Base-by-base conservation (phyloP, 1,140 invertebrate species). In the Wiebesia pumilae region DNA sequence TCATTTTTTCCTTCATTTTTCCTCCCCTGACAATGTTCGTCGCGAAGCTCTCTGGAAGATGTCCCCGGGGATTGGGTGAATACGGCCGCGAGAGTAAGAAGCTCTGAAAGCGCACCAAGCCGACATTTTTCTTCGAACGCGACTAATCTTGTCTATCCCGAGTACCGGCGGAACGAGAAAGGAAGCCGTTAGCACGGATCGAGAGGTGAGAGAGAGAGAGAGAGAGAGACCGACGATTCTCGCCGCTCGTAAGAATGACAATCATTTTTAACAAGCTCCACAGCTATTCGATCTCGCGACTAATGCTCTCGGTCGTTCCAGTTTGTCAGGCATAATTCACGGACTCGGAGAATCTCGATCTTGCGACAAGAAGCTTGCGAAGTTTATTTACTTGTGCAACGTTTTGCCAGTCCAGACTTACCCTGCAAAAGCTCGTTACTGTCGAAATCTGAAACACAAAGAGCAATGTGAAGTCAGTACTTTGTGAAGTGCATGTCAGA, bases 351-450 rank as follows among this genome's bases (percentile, higher is more conserved):
- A 73, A 40, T 73, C 14, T 73, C 71, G 33, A 30, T 33, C 30
- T 10, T 10, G 67, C 30, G 43, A 40, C 6, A 16, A 38, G 21
- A 75, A n/a, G 40, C 86, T 78, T 47, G 35, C 51, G n/a, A 65
- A 80, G 78, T 81, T 75, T 71, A 54, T 83, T 43, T 62, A 67
- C 65, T 84, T 21, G 7, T 47, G 30, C 58, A 27, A 27, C 30
- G 62, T 27, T 19, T 21, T 30, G 27, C 27, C 40, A 10, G 21
- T 35, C 9, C 9, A 54, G 79, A 96, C 97, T 96, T 94, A 98
- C 97, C 95, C 96, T 95, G 94, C 97, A 98, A 91, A 98, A 97
- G 90, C 96, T 97, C 78, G 97, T 97, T 85, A 97, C 96, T 84
- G 96, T 95, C 33, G 97, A 97, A 89, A 97, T 97, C 96, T 97